These are phyloP conservation scores for Trissonchulus sp. DNA, from an alignment of 2,888 invertebrate species.

Conservation along the genomic window DNA sequence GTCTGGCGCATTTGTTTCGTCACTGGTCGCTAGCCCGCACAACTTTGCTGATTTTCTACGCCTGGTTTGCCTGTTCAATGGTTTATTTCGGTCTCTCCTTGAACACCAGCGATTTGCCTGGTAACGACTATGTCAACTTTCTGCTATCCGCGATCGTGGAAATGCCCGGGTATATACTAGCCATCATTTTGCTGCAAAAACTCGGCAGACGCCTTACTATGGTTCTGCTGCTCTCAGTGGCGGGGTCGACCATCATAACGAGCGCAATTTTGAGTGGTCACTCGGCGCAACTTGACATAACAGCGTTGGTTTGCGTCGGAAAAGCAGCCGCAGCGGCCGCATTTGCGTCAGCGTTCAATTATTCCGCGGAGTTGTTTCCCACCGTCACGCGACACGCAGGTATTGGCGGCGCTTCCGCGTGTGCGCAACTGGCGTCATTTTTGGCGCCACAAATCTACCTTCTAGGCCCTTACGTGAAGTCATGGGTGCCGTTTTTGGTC, in stretches of 20 bases:
- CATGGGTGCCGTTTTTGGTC: conserved; percentile 18
- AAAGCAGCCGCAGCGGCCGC: conserved; percentile 26
- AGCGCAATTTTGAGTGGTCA: too few species aligned
- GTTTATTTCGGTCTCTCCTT: conserved; percentile 31
- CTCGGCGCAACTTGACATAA: too few species aligned
- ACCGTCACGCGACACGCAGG: conserved; percentile 31
- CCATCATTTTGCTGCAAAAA: conserved; percentile 19
- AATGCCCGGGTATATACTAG: conserved; percentile 26
- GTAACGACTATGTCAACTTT: conserved; percentile 28
- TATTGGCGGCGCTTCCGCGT: conserved; percentile 27
- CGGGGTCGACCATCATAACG: too few species aligned
- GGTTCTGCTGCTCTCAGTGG: too few species aligned
- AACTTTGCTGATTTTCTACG: conserved; percentile 25
- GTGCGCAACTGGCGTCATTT: conserved; percentile 28
- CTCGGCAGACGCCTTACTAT: conserved; percentile 12
- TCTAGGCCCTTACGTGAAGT: conserved; percentile 15
- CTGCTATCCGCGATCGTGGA: conserved; percentile 26
- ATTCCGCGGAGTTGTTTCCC: conserved; percentile 33
- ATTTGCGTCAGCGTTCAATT: conserved; percentile 32
- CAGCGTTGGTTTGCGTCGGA: conserved; percentile 24
- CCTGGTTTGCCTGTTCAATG: conserved; percentile 30
- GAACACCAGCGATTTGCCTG: conserved; percentile 29
- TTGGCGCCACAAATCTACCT: conserved; percentile 32
- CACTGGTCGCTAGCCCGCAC: conserved; percentile 23
- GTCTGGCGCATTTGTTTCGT: conserved; percentile 26